phyloP scores from a whole-genome alignment of 2,888 invertebrate species.

The Drosophila basisetae region DNA sequence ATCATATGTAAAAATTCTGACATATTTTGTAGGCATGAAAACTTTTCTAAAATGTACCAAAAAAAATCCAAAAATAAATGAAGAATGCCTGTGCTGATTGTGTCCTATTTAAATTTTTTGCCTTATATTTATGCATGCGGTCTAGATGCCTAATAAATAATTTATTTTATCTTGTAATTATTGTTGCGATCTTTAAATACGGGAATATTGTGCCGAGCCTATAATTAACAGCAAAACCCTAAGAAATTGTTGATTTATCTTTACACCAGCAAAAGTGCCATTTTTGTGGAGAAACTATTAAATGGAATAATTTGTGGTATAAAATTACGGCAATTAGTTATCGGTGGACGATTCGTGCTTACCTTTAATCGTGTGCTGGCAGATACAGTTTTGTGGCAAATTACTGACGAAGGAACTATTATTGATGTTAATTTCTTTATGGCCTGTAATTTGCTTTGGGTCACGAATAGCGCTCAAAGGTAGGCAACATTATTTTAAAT shows the following conservation, averaged over 20 bases:
- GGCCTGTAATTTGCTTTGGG: slow-evolving; percentile 23
- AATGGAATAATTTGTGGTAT: slow-evolving; percentile 35
- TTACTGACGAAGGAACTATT: slow-evolving; percentile 33
- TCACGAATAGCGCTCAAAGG: slow-evolving; percentile 16
- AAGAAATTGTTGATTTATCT: not conserved
- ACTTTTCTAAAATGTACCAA: not conserved
- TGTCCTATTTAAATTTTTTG: no score
- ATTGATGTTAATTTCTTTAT: slow-evolving; percentile 40
- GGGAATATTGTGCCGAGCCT: not conserved
- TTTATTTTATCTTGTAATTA: not conserved
- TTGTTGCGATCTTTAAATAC: not conserved
- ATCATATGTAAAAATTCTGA: not conserved
- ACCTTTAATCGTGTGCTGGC: not conserved
- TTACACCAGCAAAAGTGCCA: not conserved
- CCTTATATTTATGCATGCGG: not conserved
- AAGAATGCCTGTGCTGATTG: not conserved
- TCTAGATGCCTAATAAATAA: not conserved
- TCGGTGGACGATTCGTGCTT: not conserved
- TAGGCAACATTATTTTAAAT: slow-evolving; percentile 36
- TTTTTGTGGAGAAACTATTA: slow-evolving; percentile 7
- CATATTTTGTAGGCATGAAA: not conserved
- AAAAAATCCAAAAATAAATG: not conserved
- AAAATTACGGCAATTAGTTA: slow-evolving; percentile 48
- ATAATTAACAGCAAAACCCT: not conserved
- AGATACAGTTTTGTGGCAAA: slow-evolving; percentile 24